Conservation (phyloP, 2,797 vertebrate species). For the Sebastes dallii region DNA sequence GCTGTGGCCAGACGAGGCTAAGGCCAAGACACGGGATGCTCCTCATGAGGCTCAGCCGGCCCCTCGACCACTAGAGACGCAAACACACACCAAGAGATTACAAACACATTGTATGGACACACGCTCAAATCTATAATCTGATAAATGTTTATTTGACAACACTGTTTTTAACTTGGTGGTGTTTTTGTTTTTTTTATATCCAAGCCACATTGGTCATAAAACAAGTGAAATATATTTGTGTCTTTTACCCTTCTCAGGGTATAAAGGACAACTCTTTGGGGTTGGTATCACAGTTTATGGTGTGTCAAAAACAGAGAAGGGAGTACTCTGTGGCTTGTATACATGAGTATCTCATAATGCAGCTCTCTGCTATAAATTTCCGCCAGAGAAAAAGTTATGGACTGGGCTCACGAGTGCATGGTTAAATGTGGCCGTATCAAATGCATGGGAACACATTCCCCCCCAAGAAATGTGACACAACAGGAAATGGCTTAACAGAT, state of each 20-base stretch:
- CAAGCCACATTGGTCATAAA: slow-evolving; percentile 23
- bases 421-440: slow-evolving; percentile 80
- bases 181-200: not conserved
- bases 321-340: slow-evolving; percentile 53
- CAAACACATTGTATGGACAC: not conserved
- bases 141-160: slow-evolving; percentile 7
- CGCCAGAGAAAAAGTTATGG: slow-evolving; percentile 72
- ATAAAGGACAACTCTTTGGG: slow-evolving; percentile 60
- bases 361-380: slow-evolving; percentile 70
- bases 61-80: not conserved
- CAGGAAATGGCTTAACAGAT: slow-evolving; percentile 86
- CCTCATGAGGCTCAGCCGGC: slow-evolving; percentile 28
- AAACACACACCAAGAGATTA: slow-evolving; percentile 16
- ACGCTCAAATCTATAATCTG: not conserved
- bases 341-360: slow-evolving; percentile 71
- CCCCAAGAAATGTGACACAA: slow-evolving; percentile 86
- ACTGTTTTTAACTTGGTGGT: not conserved
- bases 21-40: slow-evolving; percentile 34
- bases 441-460: slow-evolving; percentile 81
- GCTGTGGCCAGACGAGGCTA: slow-evolving; percentile 18
- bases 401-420: slow-evolving; percentile 66
- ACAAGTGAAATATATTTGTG: slow-evolving; percentile 18
- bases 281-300: slow-evolving; percentile 72
- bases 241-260: slow-evolving; percentile 35
- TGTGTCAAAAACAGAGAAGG: slow-evolving; percentile 65